These are phyloP conservation scores for Nerophis lumbriciformis DNA, from an alignment of 2,113 vertebrate species.

Conservation along the genomic window DNA sequence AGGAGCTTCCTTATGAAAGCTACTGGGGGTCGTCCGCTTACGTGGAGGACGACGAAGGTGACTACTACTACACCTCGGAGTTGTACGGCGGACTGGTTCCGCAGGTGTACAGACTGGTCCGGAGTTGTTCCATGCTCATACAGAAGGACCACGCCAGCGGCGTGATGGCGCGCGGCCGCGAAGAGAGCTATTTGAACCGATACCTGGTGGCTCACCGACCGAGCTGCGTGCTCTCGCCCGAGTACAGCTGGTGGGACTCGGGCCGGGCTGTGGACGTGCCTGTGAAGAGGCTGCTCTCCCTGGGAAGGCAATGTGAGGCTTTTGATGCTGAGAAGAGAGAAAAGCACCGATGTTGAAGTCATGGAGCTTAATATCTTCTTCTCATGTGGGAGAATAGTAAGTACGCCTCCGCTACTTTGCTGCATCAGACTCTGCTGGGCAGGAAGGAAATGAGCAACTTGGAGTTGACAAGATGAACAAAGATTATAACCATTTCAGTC, in stretches of 20 bases:
- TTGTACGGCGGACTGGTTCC: slow-evolving; percentile 66
- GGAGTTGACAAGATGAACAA: not conserved
- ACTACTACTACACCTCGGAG: slow-evolving; percentile 75
- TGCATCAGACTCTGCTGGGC: not conserved
- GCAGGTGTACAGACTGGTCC: slow-evolving; percentile 59
- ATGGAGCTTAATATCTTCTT: not conserved
- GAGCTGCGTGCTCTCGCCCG: slow-evolving; percentile 70
- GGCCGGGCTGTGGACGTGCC: slow-evolving; percentile 42
- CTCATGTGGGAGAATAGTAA: too few relatives aligned
- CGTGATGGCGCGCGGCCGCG: slow-evolving; percentile 54
- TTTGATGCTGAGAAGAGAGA: slow-evolving; percentile 32
- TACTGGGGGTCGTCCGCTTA: slow-evolving; percentile 54
- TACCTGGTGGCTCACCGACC: slow-evolving; percentile 70
- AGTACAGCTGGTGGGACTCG: slow-evolving; percentile 74
- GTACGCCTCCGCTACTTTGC: not conserved
- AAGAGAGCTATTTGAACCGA: slow-evolving; percentile 77
- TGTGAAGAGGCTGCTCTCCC: slow-evolving; percentile 56
- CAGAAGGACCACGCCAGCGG: slow-evolving; percentile 61
- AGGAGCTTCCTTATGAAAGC: slow-evolving; percentile 58
- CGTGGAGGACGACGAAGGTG: slow-evolving; percentile 61
- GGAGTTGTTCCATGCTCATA: slow-evolving; percentile 62
- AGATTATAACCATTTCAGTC: not conserved
- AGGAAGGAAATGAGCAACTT: not conserved
- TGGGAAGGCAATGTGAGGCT: slow-evolving; percentile 51
- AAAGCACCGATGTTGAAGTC: slow-evolving; percentile 33